Evolutionary conservation across 2,888 invertebrate genomes (phyloP).

Genomic region (Epinotia demarniana): DNA sequence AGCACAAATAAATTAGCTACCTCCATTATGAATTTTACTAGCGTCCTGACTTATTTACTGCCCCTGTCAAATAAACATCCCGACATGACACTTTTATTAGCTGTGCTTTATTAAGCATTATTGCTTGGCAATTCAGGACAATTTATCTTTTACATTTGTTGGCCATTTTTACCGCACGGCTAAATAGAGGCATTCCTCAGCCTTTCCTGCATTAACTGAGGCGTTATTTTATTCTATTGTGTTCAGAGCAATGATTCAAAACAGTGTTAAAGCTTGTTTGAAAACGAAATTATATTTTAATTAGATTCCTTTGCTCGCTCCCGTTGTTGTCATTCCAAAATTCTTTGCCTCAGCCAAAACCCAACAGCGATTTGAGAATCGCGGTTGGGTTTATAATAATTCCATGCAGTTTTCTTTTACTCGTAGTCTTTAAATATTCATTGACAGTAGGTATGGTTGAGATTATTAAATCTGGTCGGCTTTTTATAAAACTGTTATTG

Average conservation of each 20-base stretch:
- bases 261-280: not conserved
- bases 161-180: conserved; percentile 10
- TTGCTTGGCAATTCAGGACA: conserved; percentile 33
- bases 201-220: conserved; percentile 1
- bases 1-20: conserved; percentile 38
- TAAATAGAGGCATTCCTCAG: not conserved
- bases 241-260: not conserved
- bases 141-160: conserved; percentile 30
- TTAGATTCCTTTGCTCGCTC: conserved; percentile 20
- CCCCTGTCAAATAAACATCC: conserved; percentile 38
- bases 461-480: too few relatives aligned
- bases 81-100: conserved; percentile 37
- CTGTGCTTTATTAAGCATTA: conserved; percentile 37
- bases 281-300: conserved; percentile 22
- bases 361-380: not conserved
- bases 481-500: too few relatives aligned
- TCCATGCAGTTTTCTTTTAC: not conserved
- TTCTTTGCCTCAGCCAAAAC: not conserved
- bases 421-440: too few relatives aligned
- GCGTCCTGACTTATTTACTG: conserved; percentile 36
- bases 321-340: conserved; percentile 18
- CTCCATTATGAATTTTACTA: conserved; percentile 39
- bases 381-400: conserved; percentile 7
- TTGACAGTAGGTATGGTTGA: too few relatives aligned
- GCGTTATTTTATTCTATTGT: conserved; percentile 2